Conservation (phyloP, 2,113 vertebrate genomes). For the Chlorocebus sabaeus region DNA sequence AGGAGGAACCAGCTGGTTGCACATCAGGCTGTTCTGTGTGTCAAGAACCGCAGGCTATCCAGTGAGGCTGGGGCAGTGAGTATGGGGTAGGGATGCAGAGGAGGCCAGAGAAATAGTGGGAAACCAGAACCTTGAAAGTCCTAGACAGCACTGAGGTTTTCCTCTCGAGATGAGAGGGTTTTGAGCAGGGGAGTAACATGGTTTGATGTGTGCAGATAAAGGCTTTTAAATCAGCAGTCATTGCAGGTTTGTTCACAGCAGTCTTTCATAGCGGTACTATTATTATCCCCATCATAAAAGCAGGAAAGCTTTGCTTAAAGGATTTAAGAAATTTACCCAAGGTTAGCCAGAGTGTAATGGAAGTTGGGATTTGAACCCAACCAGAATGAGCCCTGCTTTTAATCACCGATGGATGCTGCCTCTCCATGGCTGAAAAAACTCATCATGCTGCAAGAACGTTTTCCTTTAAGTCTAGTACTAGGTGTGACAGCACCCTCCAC, state of each 20-base stretch:
- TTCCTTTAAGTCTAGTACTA: neutral
- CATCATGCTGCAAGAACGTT: neutral
- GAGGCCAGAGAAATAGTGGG: neutral
- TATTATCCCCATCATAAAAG: neutral
- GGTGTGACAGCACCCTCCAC: neutral
- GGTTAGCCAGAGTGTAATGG: neutral
- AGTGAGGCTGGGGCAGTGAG: neutral
- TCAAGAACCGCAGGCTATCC: neutral
- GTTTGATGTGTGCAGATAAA: neutral
- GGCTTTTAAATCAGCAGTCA: neutral
- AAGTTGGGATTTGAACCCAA: neutral
- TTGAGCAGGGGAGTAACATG: neutral
- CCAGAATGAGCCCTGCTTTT: neutral
- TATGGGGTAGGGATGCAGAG: accelerated
- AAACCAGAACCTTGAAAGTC: neutral
- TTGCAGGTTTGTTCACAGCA: neutral
- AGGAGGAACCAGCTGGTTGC: neutral
- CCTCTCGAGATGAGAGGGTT: neutral
- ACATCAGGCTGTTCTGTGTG: neutral
- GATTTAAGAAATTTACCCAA: neutral
- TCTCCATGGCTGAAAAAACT: neutral
- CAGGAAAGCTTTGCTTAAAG: neutral
- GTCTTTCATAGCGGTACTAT: neutral
- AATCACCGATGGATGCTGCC: neutral
- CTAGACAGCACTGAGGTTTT: neutral